A percentile compares a stretch with the other conserved stretches of the same genome.
Evolutionary conservation across 2,113 vertebrate genomes (phyloP).

Genomic region (Hypanus sabinus): DNA sequence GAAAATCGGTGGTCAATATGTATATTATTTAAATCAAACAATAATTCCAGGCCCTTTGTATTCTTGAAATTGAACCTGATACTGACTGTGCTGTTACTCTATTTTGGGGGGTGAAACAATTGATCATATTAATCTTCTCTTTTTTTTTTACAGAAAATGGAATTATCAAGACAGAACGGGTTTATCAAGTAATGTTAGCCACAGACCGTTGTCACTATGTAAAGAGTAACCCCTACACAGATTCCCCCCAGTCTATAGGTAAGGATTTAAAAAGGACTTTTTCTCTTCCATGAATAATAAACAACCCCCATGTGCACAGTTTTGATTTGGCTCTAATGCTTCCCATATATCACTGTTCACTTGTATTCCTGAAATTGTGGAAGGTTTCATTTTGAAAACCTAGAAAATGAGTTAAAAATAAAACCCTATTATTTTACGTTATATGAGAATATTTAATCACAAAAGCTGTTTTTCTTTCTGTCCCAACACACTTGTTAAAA

Average conservation of each 20-base stretch:
- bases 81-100: neutral
- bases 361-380: neutral
- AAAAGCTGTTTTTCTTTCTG: neutral
- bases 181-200: conserved; percentile 94
- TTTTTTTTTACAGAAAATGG: conserved; percentile 81
- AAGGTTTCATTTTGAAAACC: neutral
- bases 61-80: neutral
- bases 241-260: conserved; percentile 98
- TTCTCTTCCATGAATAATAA: conserved; percentile 24
- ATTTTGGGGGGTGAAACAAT: neutral
- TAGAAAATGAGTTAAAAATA: neutral
- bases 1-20: too few relatives aligned
- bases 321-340: neutral
- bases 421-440: neutral
- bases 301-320: neutral
- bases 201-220: conserved; percentile 92
- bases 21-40: neutral
- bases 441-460: neutral
- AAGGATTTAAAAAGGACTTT: conserved; percentile 44
- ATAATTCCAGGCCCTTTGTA: too few relatives aligned
- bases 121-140: conserved; percentile 41
- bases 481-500: too few relatives aligned
- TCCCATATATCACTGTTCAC: neutral
- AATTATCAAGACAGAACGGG: conserved; percentile 95
- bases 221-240: conserved; percentile 95